These are phyloP conservation scores for Enteromius argenteus DNA, from an alignment of 2,797 vertebrate species.

Conservation along the genomic window DNA sequence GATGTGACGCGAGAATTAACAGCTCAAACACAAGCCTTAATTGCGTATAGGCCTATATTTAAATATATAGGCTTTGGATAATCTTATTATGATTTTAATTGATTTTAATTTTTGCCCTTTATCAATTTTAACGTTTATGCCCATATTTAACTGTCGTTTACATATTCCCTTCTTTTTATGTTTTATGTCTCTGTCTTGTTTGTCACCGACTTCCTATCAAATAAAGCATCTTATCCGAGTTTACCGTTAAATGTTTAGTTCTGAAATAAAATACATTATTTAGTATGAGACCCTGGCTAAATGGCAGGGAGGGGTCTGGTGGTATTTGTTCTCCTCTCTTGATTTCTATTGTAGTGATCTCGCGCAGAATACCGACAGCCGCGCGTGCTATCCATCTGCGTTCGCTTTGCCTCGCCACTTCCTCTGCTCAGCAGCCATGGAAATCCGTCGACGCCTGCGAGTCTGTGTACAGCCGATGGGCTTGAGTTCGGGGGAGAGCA, in stretches of 20 bases:
- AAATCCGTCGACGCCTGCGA: slow-evolving; percentile 78
- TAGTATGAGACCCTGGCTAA: slow-evolving; percentile 76
- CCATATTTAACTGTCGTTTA: background rate
- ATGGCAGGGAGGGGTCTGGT: slow-evolving; percentile 74
- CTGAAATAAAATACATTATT: background rate
- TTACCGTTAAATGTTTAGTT: background rate
- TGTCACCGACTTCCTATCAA: background rate
- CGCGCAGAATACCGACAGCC: slow-evolving; percentile 71
- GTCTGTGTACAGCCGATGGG: slow-evolving; percentile 74
- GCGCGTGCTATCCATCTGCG: slow-evolving; percentile 82
- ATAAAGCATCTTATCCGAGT: background rate
- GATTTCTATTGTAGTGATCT: slow-evolving; percentile 79
- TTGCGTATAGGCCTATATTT: too few relatives aligned
- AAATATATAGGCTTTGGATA: background rate
- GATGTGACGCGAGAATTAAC: background rate
- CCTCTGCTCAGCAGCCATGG: slow-evolving; percentile 71
- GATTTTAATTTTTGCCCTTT: too few relatives aligned
- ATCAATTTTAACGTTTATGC: background rate
- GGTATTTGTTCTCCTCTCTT: slow-evolving; percentile 77
- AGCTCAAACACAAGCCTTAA: background rate
- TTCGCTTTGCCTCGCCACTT: slow-evolving; percentile 67
- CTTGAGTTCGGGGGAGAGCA: slow-evolving; percentile 70
- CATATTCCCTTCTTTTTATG: too few relatives aligned
- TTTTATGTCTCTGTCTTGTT: background rate
- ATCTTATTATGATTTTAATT: background rate